phyloP scores from a whole-genome alignment of 2,888 invertebrate species.

The Cremastinae sp. region DNA sequence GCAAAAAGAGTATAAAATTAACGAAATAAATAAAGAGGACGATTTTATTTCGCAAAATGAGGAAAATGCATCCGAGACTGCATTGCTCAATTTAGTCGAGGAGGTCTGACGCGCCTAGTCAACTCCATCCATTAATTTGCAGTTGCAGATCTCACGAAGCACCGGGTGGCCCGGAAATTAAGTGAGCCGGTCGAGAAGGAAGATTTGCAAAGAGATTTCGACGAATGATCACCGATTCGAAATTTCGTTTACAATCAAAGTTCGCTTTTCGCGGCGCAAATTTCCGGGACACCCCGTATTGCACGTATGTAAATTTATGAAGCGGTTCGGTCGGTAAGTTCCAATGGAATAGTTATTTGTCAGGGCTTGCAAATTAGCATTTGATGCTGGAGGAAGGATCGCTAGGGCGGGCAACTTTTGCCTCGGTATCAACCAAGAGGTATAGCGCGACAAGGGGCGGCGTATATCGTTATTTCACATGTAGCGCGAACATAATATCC shows the following conservation, averaged over 20 bases:
- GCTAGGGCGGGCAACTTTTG: constrained; percentile 10
- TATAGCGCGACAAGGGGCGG: constrained; percentile 32
- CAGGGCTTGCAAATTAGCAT: constrained; percentile 42
- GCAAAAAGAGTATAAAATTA: constrained; percentile 1
- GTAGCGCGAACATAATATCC: constrained; percentile 38
- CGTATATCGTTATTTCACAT: constrained; percentile 32
- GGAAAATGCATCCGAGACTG: constrained; percentile 51
- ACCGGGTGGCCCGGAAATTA: neutral
- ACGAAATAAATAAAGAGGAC: constrained; percentile 6
- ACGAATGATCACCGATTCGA: too few species aligned
- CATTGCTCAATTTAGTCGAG: constrained; percentile 46
- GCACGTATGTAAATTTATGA: constrained; percentile 48
- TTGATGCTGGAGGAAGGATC: constrained; percentile 20
- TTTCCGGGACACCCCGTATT: constrained; percentile 11
- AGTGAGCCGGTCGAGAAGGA: too few species aligned
- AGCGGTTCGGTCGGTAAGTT: constrained; percentile 32
- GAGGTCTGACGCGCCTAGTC: constrained; percentile 20
- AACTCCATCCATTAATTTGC: constrained; percentile 18
- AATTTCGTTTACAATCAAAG: too few species aligned
- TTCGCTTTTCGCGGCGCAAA: too few species aligned
- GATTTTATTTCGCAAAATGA: constrained; percentile 9
- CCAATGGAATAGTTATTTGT: constrained; percentile 36
- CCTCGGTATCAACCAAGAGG: constrained; percentile 15
- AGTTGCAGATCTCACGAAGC: neutral
- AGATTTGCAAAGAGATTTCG: too few species aligned